phyloP scores from a whole-genome alignment of 2,888 invertebrate species.

The Bombylius major region DNA sequence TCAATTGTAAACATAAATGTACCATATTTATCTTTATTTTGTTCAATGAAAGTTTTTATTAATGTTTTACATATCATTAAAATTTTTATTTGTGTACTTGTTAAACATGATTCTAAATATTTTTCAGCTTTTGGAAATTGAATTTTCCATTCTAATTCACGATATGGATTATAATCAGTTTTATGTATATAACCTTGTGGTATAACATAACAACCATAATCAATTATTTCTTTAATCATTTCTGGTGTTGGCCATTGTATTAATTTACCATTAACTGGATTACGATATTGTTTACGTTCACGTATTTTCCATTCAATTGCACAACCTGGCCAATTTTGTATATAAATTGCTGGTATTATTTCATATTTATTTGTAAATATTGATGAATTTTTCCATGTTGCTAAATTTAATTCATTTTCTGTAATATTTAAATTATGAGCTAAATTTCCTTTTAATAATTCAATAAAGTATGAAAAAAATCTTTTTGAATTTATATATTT shows the following conservation, averaged over 20 bases:
- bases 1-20: slow-evolving; percentile 50
- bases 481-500: slow-evolving; percentile 45
- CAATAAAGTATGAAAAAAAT: slow-evolving; percentile 57
- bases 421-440: slow-evolving; percentile 46
- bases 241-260: slow-evolving; percentile 57
- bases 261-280: slow-evolving; percentile 44
- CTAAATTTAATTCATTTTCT: slow-evolving; percentile 40
- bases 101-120: slow-evolving; percentile 57
- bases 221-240: slow-evolving; percentile 52
- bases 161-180: slow-evolving; percentile 45
- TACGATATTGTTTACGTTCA: slow-evolving; percentile 42
- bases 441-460: slow-evolving; percentile 46
- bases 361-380: slow-evolving; percentile 54
- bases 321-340: slow-evolving; percentile 56
- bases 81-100: slow-evolving; percentile 56
- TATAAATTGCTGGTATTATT: slow-evolving; percentile 53
- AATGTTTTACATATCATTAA: slow-evolving; percentile 55
- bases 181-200: slow-evolving; percentile 58
- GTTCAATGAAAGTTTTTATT: slow-evolving; percentile 59
- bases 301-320: slow-evolving; percentile 56
- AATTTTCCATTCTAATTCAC: slow-evolving; percentile 64
- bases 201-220: slow-evolving; percentile 54
- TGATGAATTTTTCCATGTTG: slow-evolving; percentile 51
- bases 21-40: slow-evolving; percentile 35
- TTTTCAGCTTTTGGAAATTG: slow-evolving; percentile 65